These are phyloP conservation scores for Rhagium mordax DNA, from an alignment of 2,888 invertebrate species.

Conservation along the genomic window DNA sequence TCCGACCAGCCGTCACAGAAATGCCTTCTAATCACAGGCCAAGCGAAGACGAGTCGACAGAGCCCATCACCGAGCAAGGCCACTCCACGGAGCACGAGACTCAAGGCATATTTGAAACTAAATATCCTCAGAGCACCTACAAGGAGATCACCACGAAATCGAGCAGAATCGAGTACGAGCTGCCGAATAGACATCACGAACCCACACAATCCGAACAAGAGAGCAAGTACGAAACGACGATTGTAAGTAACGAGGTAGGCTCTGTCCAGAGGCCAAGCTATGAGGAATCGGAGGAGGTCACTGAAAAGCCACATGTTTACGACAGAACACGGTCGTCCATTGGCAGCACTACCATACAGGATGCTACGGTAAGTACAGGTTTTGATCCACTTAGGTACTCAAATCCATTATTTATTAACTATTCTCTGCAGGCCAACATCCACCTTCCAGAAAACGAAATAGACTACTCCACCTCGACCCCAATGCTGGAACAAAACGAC, in stretches of 20 bases:
- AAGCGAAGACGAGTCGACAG: conserved; percentile 29
- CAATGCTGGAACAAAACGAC: conserved; percentile 36
- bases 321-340: conserved; percentile 35
- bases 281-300: background rate
- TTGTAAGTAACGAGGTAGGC: conserved; percentile 29
- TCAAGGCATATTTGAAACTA: conserved; percentile 34
- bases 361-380: conserved; percentile 34
- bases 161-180: conserved; percentile 13
- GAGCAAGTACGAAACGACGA: conserved; percentile 33
- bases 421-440: conserved; percentile 44
- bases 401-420: too few relatives aligned
- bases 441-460: conserved; percentile 64
- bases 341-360: conserved; percentile 36
- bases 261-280: background rate
- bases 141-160: conserved; percentile 23
- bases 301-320: conserved; percentile 23
- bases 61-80: conserved; percentile 42
- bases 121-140: conserved; percentile 21
- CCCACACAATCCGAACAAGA: conserved; percentile 9
- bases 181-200: conserved; percentile 22
- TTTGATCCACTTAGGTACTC: too few relatives aligned
- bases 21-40: conserved; percentile 44
- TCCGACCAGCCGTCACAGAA: conserved; percentile 43
- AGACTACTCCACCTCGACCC: conserved; percentile 57
- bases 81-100: conserved; percentile 26